Evolutionary conservation across 2,113 vertebrate species (phyloP), one percentile per base, ranked within the genome.

Genomic region (Sinosuthora webbiana): DNA sequence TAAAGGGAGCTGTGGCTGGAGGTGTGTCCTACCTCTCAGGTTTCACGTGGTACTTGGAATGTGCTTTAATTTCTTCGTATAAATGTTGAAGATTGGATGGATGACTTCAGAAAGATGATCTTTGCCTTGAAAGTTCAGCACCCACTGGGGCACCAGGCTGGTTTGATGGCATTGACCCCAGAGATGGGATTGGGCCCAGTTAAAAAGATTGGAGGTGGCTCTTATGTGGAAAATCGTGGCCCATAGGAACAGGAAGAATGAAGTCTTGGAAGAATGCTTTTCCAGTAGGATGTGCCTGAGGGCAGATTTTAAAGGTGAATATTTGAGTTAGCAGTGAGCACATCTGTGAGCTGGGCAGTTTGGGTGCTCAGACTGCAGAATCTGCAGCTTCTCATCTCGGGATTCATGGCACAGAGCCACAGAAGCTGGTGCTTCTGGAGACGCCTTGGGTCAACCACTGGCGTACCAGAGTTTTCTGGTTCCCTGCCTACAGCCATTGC

Each of bases 11-110:
- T 20, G 28, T 63, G 52, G 10, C 28, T 67, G 41, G 12, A 62
- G 16, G 1, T 35, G 25, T 73, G 42, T 88, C 11, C 4, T 42
- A 23, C 20, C 7, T 79, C 79, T 60, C 23, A 27, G 37, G 39
- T 70, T 69, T 77, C 78, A 44, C 0, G 0, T 3, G 3, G 5
- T 41, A 16, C 13, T 33, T 78, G 10, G 13, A 31, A 33, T 22
- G 4, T 42, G n/a, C 27, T 60, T 37, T 17, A 27, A 39, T 85
- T 28, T 87, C 16, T 35, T 47, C 1, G 0, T 37, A 4, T 60
- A 39, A 39, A 42, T 49, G 35, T 27, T 52, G 45, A 45, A 35
- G 33, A 19, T 42, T 49, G 50, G 16, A 64, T 41, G 9, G 17
- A n/a, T 73, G 33, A 20, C 35, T 82, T 84, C 65, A 82, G n/a